phyloP scores from a whole-genome alignment of 92 coral and sea anemone genomes.

The Umimayanthus kanabou region DNA sequence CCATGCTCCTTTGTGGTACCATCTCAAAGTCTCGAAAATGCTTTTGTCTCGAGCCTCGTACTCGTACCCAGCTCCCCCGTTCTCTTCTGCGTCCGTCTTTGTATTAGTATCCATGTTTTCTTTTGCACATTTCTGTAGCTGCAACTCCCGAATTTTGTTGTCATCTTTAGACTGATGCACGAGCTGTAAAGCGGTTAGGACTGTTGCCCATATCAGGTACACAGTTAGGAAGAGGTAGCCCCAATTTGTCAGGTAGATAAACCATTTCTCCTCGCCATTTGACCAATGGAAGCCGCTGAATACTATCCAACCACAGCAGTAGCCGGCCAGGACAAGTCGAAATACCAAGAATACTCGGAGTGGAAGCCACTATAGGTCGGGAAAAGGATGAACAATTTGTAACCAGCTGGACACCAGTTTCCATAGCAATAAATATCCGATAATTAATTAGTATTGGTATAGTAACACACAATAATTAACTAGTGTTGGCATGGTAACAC shows the following conservation, averaged over 20 bases:
- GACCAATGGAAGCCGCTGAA: conserved; percentile 74
- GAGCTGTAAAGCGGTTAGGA: conserved; percentile 54
- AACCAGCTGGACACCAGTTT: too few relatives aligned
- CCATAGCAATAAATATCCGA: too few relatives aligned
- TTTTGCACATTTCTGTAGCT: neutral
- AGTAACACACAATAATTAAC: too few relatives aligned
- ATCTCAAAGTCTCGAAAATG: conserved; percentile 31
- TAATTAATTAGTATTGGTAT: too few relatives aligned
- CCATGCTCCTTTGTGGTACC: conserved; percentile 91
- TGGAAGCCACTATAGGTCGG: conserved; percentile 64
- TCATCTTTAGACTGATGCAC: neutral
- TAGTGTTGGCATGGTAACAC: too few relatives aligned
- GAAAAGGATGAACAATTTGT: neutral
- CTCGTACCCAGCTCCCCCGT: conserved; percentile 2
- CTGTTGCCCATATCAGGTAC: conserved; percentile 67
- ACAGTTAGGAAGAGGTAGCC: conserved; percentile 64
- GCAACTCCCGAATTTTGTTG: conserved; percentile 15
- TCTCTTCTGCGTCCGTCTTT: neutral
- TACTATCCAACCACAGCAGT: conserved; percentile 84
- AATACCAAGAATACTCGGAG: conserved; percentile 46
- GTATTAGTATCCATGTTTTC: neutral
- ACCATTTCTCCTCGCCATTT: conserved; percentile 82
- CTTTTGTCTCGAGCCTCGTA: conserved; percentile 36
- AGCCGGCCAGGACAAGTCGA: conserved; percentile 69
- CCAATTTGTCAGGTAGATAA: conserved; percentile 95